Base-by-base conservation (phyloP, 2,888 invertebrate species). In the Theristus sp. region DNA sequence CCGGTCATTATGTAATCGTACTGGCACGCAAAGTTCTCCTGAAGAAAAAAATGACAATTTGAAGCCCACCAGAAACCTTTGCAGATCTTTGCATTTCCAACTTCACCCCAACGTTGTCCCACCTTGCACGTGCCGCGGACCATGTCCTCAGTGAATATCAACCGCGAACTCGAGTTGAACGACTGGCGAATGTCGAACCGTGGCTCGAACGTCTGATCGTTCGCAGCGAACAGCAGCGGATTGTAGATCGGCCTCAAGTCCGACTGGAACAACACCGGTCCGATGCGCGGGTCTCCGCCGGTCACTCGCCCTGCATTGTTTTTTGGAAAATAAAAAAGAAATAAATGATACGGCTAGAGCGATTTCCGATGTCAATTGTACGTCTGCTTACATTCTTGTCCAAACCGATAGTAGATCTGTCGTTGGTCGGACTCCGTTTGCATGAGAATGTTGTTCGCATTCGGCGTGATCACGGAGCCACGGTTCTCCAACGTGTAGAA, bases 1-100 rank as follows among this genome's bases (percentile, higher is more conserved):
- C 67, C 67, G 13, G 69, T 68, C 29, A 65, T 58, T 10, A 67
- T 49, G 59, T 63, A 68, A 57, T 68, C 68, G 63, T 65, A 69
- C 31, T 64, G 66, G 60, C 68, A 68, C 26, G 65, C 61, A 25
- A 58, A 61, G 1, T 61, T 54, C 22, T 60, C 62, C 49, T 64
- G 65, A 3, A 49, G n/a, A n/a, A 20, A 10, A 10, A 49, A 49
- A 24, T n/a, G n/a, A 57, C 67, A 67, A 2, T n/a, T n/a, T n/a
- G n/a, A n/a, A n/a, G n/a, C n/a, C n/a, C n/a, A n/a, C n/a, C n/a
- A n/a, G n/a, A n/a, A n/a, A n/a, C n/a, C n/a, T n/a, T n/a, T n/a
- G n/a, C n/a, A n/a, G n/a, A n/a, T n/a, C n/a, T n/a, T n/a, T n/a
- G n/a, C n/a, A n/a, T n/a, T n/a, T n/a, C n/a, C 38, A 38, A 38